phyloP scores from a whole-genome alignment of 2,888 invertebrate species.

The Hecatera dysodea region DNA sequence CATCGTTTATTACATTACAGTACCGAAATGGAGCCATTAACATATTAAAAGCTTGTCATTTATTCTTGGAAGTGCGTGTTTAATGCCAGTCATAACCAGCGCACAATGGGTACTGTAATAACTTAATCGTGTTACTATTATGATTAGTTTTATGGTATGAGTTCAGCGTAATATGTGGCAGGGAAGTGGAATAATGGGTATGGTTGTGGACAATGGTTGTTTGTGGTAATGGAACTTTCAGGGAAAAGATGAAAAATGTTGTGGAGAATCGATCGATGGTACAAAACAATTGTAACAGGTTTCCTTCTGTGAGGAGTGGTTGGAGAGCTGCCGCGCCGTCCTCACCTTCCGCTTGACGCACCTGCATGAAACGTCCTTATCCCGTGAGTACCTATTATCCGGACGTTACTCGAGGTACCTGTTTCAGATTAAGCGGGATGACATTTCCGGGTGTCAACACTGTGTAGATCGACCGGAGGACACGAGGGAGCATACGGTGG shows the following conservation, averaged over 20 bases:
- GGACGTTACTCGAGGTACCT: no score
- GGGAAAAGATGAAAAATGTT: neutral
- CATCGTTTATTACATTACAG: constrained; percentile 42
- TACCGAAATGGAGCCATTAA: constrained; percentile 55
- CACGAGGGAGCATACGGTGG: no score
- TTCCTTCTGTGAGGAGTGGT: no score
- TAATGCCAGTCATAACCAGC: constrained; percentile 34
- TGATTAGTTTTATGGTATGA: constrained; percentile 44
- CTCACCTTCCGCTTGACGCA: no score
- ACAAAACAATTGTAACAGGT: no score
- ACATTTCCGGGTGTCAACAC: no score
- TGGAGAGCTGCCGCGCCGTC: no score
- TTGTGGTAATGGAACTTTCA: neutral
- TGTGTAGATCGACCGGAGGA: no score
- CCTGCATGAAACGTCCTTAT: no score
- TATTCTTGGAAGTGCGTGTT: constrained; percentile 58
- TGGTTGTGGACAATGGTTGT: neutral
- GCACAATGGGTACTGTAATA: constrained; percentile 43
- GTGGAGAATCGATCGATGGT: neutral
- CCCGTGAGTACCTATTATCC: no score
- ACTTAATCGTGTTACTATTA: constrained; percentile 45
- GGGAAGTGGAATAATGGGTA: constrained; percentile 19
- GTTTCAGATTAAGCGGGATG: no score
- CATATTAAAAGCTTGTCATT: constrained; percentile 63
- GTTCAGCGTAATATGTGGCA: constrained; percentile 19